phyloP scores from a whole-genome alignment of 23 tunicate genomes.

The Phallusia fumigata region DNA sequence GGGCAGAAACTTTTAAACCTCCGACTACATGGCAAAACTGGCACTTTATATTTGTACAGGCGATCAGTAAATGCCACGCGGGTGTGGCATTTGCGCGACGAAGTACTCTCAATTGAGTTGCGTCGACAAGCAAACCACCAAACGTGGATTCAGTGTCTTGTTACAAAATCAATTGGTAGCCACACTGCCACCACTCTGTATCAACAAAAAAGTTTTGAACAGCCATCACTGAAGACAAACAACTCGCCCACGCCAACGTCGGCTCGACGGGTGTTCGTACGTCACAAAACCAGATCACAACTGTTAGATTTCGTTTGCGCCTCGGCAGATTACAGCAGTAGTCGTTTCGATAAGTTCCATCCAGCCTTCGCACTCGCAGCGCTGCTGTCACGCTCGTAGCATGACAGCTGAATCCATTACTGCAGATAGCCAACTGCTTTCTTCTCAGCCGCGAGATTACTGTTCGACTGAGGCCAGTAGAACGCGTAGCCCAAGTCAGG shows the following conservation, averaged over 20 bases:
- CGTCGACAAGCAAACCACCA: background rate
- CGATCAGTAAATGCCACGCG: background rate
- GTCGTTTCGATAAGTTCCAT: background rate
- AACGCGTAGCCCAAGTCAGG: background rate
- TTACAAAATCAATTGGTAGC: background rate
- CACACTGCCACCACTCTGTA: background rate
- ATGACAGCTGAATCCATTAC: slow-evolving; percentile 12
- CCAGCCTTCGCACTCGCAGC: background rate
- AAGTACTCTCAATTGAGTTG: background rate
- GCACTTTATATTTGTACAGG: background rate
- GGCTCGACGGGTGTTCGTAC: background rate
- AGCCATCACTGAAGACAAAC: background rate
- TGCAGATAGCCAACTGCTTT: slow-evolving; percentile 1
- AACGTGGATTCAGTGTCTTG: background rate
- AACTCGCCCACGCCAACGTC: background rate
- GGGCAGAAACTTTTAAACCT: no score
- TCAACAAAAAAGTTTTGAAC: background rate
- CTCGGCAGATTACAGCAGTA: background rate
- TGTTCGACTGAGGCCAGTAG: background rate
- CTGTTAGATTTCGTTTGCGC: background rate
- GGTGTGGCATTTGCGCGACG: background rate
- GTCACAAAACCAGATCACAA: slow-evolving; percentile 15
- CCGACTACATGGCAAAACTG: background rate
- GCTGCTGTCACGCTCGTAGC: slow-evolving; percentile 2
- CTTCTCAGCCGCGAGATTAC: background rate